Percentiles rank a stretch among this genome's conserved stretches.
Evolutionary conservation across 1,140 invertebrate species (phyloP).

Genomic region (Palaemon carinicauda): DNA sequence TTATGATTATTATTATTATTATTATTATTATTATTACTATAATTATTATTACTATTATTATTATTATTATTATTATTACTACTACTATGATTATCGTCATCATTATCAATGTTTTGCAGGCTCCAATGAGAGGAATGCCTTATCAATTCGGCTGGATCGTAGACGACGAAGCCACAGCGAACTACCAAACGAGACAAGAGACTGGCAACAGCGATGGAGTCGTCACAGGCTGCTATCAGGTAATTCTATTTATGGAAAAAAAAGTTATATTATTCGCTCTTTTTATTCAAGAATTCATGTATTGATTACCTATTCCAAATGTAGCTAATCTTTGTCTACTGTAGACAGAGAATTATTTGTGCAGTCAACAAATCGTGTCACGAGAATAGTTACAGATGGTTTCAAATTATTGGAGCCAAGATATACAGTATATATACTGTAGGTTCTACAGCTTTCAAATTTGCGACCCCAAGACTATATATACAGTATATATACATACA

Average conservation of each 20-base stretch:
- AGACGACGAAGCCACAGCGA: constrained; percentile 56
- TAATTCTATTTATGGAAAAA: background rate
- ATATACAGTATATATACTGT: background rate
- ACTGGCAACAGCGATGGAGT: constrained; percentile 47
- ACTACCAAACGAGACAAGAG: constrained; percentile 56
- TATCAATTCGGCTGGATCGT: constrained; percentile 55
- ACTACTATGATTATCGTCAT: background rate
- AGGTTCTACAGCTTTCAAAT: background rate
- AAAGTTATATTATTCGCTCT: background rate
- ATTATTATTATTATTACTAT: background rate
- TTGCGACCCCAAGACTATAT: background rate
- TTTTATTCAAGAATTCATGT: background rate
- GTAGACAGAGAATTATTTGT: background rate
- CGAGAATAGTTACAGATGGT: background rate
- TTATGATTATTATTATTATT: background rate
- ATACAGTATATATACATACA: background rate
- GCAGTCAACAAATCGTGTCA: no score
- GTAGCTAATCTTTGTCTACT: background rate
- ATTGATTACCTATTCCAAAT: background rate
- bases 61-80: background rate
- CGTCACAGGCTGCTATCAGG: constrained; percentile 58
- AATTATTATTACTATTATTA: background rate
- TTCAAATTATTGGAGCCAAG: background rate
- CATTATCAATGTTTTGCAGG: background rate
- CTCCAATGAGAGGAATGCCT: constrained; percentile 46